A percentile compares a stretch with the other conserved stretches of the same genome.
Evolutionary conservation across 1,140 invertebrate species (phyloP).

Genomic region (Anastrepha obliqua): DNA sequence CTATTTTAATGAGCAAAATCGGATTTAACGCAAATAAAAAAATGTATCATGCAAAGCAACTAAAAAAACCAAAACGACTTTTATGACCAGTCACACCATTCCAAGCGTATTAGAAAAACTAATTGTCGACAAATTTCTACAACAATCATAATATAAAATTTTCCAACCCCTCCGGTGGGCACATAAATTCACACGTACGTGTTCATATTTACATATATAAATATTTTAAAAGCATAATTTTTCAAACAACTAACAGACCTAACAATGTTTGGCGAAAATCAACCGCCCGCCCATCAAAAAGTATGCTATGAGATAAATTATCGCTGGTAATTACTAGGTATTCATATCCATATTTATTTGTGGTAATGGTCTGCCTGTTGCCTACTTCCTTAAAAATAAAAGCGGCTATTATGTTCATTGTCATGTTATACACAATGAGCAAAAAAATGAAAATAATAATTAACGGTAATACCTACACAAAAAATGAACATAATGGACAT

Average conservation of each 20-base stretch:
- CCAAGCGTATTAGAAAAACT: not conserved
- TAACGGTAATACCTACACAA: conserved; percentile 62
- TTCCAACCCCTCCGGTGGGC: not conserved
- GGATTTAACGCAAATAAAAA: conserved; percentile 53
- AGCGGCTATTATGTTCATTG: conserved; percentile 53
- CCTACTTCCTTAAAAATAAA: not conserved
- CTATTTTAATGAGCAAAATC: conserved; percentile 57
- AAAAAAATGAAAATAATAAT: conserved; percentile 67
- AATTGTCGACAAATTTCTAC: conserved; percentile 55
- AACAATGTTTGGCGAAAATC: not conserved
- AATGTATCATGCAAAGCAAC: not conserved
- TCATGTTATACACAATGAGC: conserved; percentile 61
- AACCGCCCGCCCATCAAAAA: not conserved
- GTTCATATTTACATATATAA: not conserved
- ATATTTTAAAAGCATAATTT: conserved; percentile 5
- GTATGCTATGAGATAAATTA: not conserved
- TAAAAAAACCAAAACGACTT: not conserved
- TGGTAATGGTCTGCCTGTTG: conserved; percentile 6
- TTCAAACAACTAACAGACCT: not conserved
- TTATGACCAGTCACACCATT: not conserved
- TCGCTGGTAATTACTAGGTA: conserved; percentile 40
- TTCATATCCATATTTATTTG: conserved; percentile 49
- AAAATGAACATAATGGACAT: not conserved
- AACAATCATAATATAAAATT: conserved; percentile 50
- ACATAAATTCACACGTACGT: no score